Percentiles rank a stretch among this genome's conserved stretches.
Conservation (phyloP, 2,888 invertebrate genomes). For the Helobdella robusta region DNA sequence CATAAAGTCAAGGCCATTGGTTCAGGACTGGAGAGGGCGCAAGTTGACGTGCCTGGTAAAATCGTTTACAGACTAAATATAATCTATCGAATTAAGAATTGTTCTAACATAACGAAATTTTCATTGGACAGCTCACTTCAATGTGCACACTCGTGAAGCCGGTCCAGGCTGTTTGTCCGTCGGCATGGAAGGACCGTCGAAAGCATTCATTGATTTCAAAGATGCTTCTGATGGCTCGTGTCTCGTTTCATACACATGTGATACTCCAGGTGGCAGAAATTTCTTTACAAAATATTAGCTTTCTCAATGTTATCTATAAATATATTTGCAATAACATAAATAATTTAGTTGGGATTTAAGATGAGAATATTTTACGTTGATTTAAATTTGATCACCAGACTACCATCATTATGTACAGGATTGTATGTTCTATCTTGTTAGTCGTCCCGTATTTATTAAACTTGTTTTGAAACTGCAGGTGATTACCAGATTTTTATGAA, state of each 20-base stretch:
- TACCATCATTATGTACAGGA: slow-evolving; percentile 9
- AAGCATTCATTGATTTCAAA: slow-evolving; percentile 74
- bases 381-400: no score
- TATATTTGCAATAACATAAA: no score
- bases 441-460: no score
- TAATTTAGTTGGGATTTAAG: no score
- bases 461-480: slow-evolving; percentile 56
- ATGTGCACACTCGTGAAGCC: slow-evolving; percentile 94
- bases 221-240: slow-evolving; percentile 86
- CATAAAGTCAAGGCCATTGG: slow-evolving; percentile 94
- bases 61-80: slow-evolving; percentile 19
- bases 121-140: slow-evolving; percentile 53
- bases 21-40: slow-evolving; percentile 79
- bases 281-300: background rate
- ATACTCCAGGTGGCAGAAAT: slow-evolving; percentile 72
- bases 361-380: no score
- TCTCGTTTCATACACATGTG: slow-evolving; percentile 82
- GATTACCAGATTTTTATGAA: slow-evolving; percentile 92
- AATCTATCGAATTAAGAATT: background rate
- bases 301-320: no score
- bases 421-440: background rate
- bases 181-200: slow-evolving; percentile 90
- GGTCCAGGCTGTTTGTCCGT: slow-evolving; percentile 87
- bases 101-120: background rate
- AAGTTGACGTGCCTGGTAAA: slow-evolving; percentile 74